Evolutionary conservation across 2,113 vertebrate species (phyloP).

Genomic region (Tauraco erythrolophus): DNA sequence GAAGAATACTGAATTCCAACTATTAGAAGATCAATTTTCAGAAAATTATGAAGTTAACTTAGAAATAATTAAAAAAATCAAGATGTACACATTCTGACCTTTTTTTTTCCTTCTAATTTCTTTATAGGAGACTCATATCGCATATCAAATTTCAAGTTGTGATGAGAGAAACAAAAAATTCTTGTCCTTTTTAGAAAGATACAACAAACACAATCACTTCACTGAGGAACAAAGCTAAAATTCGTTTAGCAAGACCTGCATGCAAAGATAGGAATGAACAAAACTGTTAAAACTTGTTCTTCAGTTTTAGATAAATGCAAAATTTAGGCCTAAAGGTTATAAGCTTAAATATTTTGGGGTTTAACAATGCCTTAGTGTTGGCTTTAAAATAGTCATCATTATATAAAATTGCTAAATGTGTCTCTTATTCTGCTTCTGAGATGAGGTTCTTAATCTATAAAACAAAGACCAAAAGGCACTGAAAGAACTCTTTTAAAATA

Average conservation of each 20-base stretch:
- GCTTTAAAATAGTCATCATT: not conserved
- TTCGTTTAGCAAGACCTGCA: not conserved
- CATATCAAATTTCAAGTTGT: not conserved
- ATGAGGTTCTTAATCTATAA: not conserved
- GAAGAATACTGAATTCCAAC: not conserved
- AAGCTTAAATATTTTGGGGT: not conserved
- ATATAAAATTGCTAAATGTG: not conserved
- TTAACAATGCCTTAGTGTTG: not conserved
- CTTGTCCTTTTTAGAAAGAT: not conserved
- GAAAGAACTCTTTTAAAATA: not conserved
- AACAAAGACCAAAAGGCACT: not conserved
- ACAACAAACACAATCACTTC: not conserved
- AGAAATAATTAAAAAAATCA: not conserved
- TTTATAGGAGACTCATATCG: not conserved
- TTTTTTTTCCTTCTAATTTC: not conserved
- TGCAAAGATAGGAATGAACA: not conserved
- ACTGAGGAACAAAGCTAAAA: not conserved
- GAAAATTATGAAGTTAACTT: not conserved
- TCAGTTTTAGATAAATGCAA: accelerated
- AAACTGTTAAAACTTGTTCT: not conserved
- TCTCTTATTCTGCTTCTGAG: not conserved
- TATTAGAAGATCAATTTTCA: not conserved
- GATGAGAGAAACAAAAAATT: not conserved
- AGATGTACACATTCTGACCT: not conserved
- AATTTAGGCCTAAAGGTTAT: not conserved